Percentiles rank a stretch among this genome's conserved stretches.
Evolutionary conservation across 2,888 invertebrate species (phyloP).

Genomic region (Amphipyra berbera): DNA sequence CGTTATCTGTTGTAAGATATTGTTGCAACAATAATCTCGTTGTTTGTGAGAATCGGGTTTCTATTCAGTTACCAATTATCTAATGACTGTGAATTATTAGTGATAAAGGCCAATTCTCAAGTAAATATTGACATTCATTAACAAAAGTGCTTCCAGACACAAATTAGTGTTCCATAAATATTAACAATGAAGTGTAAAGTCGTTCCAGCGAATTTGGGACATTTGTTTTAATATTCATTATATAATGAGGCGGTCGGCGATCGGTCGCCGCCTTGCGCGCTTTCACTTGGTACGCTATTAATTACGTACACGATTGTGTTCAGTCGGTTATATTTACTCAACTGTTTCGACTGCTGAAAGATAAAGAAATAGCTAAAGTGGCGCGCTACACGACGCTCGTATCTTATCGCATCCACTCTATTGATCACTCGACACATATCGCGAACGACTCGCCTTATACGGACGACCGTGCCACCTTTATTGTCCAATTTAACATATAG

Average conservation of each 20-base stretch:
- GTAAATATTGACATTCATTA: constrained; percentile 67
- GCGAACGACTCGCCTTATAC: constrained; percentile 86
- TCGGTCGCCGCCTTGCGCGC: constrained; percentile 77
- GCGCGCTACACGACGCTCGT: constrained; percentile 79
- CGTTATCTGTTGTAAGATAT: constrained; percentile 52
- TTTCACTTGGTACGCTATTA: constrained; percentile 86
- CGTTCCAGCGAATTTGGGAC: constrained; percentile 79
- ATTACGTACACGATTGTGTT: constrained; percentile 85
- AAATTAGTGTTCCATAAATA: constrained; percentile 56
- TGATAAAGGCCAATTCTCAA: constrained; percentile 56
- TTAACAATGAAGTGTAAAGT: constrained; percentile 70
- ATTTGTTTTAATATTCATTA: constrained; percentile 87
- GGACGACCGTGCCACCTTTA: constrained; percentile 86
- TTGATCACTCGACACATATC: constrained; percentile 88
- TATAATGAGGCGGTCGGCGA: constrained; percentile 83
- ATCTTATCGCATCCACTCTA: constrained; percentile 87
- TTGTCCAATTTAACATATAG: constrained; percentile 85
- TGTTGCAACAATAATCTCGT: constrained; percentile 64
- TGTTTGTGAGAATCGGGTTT: constrained; percentile 63
- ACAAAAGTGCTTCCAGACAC: constrained; percentile 43
- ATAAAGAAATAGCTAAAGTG: constrained; percentile 86
- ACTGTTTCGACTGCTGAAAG: constrained; percentile 86
- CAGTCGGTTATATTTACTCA: constrained; percentile 86
- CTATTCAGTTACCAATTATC: constrained; percentile 61
- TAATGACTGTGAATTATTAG: constrained; percentile 59